phyloP scores from a whole-genome alignment of 2,888 invertebrate species.

The Merodon equestris region DNA sequence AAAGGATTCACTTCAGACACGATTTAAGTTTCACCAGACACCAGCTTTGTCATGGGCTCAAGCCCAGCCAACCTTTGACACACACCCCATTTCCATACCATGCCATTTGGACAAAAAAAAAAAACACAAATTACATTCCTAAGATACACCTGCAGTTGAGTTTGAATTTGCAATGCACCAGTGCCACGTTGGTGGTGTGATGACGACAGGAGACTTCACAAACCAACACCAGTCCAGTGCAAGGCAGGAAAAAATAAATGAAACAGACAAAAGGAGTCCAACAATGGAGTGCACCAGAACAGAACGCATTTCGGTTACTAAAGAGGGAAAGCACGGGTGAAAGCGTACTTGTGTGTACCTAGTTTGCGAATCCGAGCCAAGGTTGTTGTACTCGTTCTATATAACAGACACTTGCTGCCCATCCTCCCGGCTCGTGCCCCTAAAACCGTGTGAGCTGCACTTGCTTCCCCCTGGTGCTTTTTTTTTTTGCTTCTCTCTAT shows the following conservation, averaged over 20 bases:
- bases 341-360: constrained; percentile 62
- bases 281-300: constrained; percentile 67
- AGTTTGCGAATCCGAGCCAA: constrained; percentile 67
- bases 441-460: constrained; percentile 15
- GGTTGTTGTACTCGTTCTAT: constrained; percentile 68
- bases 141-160: constrained; percentile 26
- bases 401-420: constrained; percentile 53
- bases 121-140: constrained; percentile 9
- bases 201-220: neutral
- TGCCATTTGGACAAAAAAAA: constrained; percentile 5
- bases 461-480: constrained; percentile 13
- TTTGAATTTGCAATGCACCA: constrained; percentile 23
- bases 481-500: too few relatives aligned
- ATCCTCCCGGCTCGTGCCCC: constrained; percentile 3
- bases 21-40: constrained; percentile 45
- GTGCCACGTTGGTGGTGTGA: neutral
- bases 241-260: too few relatives aligned
- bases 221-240: neutral
- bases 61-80: too few relatives aligned
- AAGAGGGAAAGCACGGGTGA: constrained; percentile 67
- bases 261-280: constrained; percentile 16
- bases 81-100: constrained; percentile 7
- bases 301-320: constrained; percentile 62
- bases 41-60: constrained; percentile 35
- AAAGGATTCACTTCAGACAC: constrained; percentile 53